A percentile compares a stretch with the other conserved stretches of the same genome.
Conservation (phyloP, 2,888 invertebrate species). For the Toxonevra muliebris region DNA sequence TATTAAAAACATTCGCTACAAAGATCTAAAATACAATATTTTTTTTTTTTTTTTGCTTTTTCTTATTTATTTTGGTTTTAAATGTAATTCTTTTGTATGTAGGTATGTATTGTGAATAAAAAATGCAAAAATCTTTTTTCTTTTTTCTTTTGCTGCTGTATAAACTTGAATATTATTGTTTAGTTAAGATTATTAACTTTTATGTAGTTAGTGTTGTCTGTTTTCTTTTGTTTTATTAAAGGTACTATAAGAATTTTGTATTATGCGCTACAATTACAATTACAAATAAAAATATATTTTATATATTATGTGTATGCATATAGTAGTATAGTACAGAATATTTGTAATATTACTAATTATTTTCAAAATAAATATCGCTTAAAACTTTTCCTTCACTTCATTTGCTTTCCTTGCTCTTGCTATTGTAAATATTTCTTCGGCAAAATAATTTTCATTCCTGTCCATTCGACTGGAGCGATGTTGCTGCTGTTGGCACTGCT, state of each 20-base stretch:
- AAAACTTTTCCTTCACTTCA: conserved; percentile 28
- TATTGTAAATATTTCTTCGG: conserved; percentile 57
- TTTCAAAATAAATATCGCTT: conserved; percentile 27
- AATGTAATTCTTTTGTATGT: not conserved
- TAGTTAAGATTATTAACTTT: not conserved
- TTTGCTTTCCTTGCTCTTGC: conserved; percentile 36
- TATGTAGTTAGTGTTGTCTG: not conserved
- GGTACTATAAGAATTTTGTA: conserved; percentile 17
- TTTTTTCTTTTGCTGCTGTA: too few species aligned
- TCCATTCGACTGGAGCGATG: conserved; percentile 52
- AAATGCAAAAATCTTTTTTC: not conserved
- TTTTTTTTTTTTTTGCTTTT: too few species aligned
- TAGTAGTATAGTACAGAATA: conserved; percentile 14
- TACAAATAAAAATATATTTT: conserved; percentile 14
- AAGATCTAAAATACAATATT: conserved; percentile 44
- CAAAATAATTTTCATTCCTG: conserved; percentile 50
- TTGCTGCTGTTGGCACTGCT: conserved; percentile 23
- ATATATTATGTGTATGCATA: not conserved
- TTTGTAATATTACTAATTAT: conserved; percentile 25
- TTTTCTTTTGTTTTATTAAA: conserved; percentile 2
- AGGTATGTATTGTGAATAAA: not conserved
- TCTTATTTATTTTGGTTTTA: too few species aligned
- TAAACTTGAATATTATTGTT: not conserved
- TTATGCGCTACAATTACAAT: conserved; percentile 16
- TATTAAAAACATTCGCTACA: conserved; percentile 62